Percentiles rank a stretch among this genome's conserved stretches.
Conservation (phyloP, 2,797 vertebrate genomes). For the Epinephelus coioides region DNA sequence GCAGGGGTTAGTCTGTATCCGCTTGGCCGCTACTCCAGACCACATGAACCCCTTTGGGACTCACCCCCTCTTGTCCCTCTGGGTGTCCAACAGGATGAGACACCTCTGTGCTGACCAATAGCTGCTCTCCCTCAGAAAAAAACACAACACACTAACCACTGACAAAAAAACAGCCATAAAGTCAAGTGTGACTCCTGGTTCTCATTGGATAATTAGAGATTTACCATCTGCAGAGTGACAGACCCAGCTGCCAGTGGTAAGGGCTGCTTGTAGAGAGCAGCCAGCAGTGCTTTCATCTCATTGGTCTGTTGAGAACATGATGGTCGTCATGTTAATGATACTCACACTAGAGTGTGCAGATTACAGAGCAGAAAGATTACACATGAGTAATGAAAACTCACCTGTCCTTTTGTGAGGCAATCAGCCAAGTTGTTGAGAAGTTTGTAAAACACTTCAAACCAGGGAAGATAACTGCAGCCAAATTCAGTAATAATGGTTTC, state of each 20-base stretch:
- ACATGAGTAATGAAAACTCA: constrained; percentile 58
- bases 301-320: constrained; percentile 78
- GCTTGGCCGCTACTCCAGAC: constrained; percentile 34
- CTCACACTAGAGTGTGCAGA: neutral
- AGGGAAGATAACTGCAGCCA: constrained; percentile 89
- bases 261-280: constrained; percentile 83
- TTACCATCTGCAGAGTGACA: constrained; percentile 88
- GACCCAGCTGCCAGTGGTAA: constrained; percentile 79
- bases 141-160: constrained; percentile 75
- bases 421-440: constrained; percentile 92
- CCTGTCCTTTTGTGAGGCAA: constrained; percentile 89
- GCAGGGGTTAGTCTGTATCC: constrained; percentile 67
- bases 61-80: constrained; percentile 81
- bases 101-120: constrained; percentile 78
- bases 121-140: constrained; percentile 84
- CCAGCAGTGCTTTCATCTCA: constrained; percentile 86
- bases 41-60: constrained; percentile 61
- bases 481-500: constrained; percentile 8
- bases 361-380: neutral
- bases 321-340: neutral
- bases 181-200: constrained; percentile 10
- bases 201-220: constrained; percentile 41
- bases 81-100: constrained; percentile 65
- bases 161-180: constrained; percentile 44
- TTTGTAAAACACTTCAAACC: constrained; percentile 96